Evolutionary conservation across 2,888 invertebrate genomes (phyloP).

Genomic region (Conus canariensis): DNA sequence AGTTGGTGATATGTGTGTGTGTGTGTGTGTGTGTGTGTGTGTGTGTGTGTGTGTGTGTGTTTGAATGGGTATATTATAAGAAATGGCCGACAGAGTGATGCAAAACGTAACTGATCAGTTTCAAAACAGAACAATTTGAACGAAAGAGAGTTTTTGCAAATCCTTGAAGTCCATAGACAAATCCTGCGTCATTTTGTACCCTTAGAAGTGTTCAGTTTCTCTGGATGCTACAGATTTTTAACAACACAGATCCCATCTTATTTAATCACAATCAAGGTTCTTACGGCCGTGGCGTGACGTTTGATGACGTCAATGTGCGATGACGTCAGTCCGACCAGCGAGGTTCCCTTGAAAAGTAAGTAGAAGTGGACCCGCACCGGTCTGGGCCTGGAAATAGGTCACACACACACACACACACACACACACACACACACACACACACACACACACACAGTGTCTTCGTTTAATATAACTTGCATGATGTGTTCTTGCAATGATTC

Average conservation of each 20-base stretch:
- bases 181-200: no score
- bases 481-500: no score
- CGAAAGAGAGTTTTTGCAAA: no score
- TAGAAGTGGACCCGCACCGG: constrained; percentile 52
- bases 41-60: background rate
- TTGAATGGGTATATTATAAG: background rate
- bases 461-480: no score
- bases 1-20: no score
- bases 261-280: background rate
- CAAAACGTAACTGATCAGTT: no score
- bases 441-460: background rate
- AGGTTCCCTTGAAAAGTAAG: constrained; percentile 49
- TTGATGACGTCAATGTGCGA: constrained; percentile 50
- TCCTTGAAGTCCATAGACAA: no score
- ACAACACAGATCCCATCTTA: no score
- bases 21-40: background rate
- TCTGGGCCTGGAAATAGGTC: constrained; percentile 34
- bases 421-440: background rate
- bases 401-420: background rate
- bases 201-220: no score
- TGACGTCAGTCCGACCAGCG: constrained; percentile 41
- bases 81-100: background rate
- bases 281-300: constrained; percentile 40
- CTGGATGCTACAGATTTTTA: no score
- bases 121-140: no score